Base-by-base conservation (phyloP, 2,888 invertebrate species). In the Limnephilus rhombicus region DNA sequence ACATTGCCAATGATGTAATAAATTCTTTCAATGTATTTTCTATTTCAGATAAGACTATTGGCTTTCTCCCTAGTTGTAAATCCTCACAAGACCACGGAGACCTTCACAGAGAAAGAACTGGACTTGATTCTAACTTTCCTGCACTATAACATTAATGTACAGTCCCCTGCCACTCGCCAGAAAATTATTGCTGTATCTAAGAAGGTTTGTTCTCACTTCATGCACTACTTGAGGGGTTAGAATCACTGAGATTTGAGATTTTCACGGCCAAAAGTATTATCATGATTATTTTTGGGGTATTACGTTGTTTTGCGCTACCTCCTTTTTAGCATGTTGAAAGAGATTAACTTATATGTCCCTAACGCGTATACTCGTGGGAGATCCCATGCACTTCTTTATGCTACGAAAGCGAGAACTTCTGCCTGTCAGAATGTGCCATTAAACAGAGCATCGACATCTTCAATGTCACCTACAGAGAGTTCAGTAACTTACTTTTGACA, bases 51-150 rank as follows among this genome's bases (percentile, higher is more conserved):
- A 2, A 96, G 98, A 45, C 95, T 98, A 12, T 96, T 97, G 93
- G 96, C 97, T 0, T 95, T 98, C 89, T 96, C 97, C 0, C 95
- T 98, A 34, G 95, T 98, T 68, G 97, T 98, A 90, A 98, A 98
- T 94, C 97, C 97, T 0, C 97, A 97, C 90, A 98, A 98, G 94
- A 97, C 97, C 2, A 98, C 98, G 2, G 98, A 98, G 94, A 94
- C 95, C 18, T 97, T 98, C 93, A 94, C 96, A 0, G 92, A 94
- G 0, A 95, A 95, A 83, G 98, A 98, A 94, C 96, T 98, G 80
- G 94, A 96, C 2, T 96, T 97, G 29, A 95, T 98, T 41, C 94
- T 97, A 15, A 95, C 95, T 80, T 98, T 97, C 95, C 94, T 98
- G 80, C 95, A 95, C 31, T 97, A 97, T 94, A 98, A 98, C 95